Evolutionary conservation across 2,797 vertebrate species (phyloP).

Genomic region (Chelidonichthys spinosus): DNA sequence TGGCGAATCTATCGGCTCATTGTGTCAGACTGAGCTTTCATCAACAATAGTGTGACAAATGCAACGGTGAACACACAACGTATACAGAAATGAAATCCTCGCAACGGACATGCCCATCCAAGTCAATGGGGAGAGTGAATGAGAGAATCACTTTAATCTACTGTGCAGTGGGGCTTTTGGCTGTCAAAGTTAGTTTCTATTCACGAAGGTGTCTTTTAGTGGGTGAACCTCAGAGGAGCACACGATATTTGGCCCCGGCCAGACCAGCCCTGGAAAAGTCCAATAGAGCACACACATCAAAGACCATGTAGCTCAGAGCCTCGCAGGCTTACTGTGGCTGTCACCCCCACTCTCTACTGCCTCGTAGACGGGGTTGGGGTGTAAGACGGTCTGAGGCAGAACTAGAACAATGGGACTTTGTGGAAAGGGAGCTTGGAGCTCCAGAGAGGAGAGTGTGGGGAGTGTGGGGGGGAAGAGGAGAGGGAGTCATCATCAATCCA

Average conservation of each 20-base stretch:
- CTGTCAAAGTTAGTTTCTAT: conserved; percentile 69
- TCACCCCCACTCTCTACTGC: conserved; percentile 42
- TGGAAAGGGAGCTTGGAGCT: conserved; percentile 21
- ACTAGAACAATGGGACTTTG: conserved; percentile 48
- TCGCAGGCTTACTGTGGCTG: conserved; percentile 52
- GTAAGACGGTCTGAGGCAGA: conserved; percentile 45
- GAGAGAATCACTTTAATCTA: conserved; percentile 61
- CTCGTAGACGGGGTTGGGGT: conserved; percentile 41
- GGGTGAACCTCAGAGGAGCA: conserved; percentile 40
- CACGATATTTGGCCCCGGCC: conserved; percentile 45
- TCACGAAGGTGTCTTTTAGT: conserved; percentile 73
- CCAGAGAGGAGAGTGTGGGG: conserved; percentile 23
- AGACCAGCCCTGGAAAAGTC: conserved; percentile 43
- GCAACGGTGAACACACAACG: conserved; percentile 31
- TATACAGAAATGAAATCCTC: conserved; percentile 28
- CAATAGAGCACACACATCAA: conserved; percentile 73
- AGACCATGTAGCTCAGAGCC: conserved; percentile 55
- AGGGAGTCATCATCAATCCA: background rate
- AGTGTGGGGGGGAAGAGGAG: conserved; percentile 1
- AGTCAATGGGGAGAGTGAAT: conserved; percentile 29
- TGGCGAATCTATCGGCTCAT: conserved; percentile 31
- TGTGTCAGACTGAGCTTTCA: conserved; percentile 31
- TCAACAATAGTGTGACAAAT: conserved; percentile 14
- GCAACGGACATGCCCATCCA: conserved; percentile 42
- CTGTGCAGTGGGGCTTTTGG: conserved; percentile 45